Evolutionary conservation across 2,888 invertebrate species (phyloP).

Genomic region (Galerucella pusilla): DNA sequence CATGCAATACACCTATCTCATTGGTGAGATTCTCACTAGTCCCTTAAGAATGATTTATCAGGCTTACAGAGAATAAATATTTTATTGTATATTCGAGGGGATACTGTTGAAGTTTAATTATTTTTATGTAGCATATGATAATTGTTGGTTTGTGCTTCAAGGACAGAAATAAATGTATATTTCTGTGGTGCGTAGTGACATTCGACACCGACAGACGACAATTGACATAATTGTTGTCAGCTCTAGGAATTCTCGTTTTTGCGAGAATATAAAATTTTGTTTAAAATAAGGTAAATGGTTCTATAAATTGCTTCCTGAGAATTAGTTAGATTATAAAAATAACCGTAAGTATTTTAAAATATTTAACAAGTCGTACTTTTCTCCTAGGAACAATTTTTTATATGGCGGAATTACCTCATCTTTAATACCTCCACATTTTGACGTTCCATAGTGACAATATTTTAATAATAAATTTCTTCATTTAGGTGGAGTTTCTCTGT

Average conservation of each 20-base stretch:
- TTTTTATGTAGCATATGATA: no score
- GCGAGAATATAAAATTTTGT: conserved; percentile 32
- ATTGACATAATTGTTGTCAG: conserved; percentile 30
- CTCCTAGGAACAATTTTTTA: conserved; percentile 6
- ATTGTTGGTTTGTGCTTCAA: no score
- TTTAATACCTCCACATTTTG: conserved; percentile 43
- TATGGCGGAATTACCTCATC: conserved; percentile 30
- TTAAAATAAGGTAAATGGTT: conserved; percentile 45
- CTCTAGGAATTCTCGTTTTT: conserved; percentile 36
- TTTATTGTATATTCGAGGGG: no score
- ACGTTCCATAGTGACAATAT: conserved; percentile 29
- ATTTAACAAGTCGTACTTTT: background rate
- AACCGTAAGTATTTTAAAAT: conserved; percentile 39
- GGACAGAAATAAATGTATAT: no score
- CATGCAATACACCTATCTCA: no score
- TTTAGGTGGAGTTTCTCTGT: background rate
- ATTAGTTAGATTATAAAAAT: conserved; percentile 24
- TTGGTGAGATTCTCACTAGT: no score
- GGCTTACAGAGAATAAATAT: no score
- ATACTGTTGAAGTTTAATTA: no score
- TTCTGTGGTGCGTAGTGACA: background rate
- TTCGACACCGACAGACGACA: background rate
- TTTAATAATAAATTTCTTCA: background rate
- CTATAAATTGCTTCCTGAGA: conserved; percentile 36
- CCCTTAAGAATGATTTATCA: no score